A percentile compares a stretch with the other conserved stretches of the same genome.
phyloP scores from a whole-genome alignment of 1,140 invertebrate species.

The Heliothis subflexa region DNA sequence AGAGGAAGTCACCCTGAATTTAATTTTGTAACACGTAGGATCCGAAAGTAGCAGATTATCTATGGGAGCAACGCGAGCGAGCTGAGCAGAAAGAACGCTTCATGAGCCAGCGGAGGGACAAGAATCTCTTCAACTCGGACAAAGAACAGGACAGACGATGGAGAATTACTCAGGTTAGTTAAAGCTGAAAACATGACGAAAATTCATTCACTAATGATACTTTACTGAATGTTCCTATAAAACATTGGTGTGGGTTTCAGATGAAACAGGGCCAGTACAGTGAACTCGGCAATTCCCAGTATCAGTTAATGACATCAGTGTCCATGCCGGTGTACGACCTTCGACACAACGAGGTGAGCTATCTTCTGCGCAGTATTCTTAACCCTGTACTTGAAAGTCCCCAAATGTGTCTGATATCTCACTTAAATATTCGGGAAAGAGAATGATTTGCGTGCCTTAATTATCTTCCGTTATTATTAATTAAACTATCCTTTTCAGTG shows the following conservation, averaged over 20 bases:
- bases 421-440: constrained; percentile 56
- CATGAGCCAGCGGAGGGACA: constrained; percentile 87
- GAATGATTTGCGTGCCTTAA: constrained; percentile 47
- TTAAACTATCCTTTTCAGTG: constrained; percentile 12
- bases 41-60: constrained; percentile 95
- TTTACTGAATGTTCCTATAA: neutral
- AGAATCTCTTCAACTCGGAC: constrained; percentile 84
- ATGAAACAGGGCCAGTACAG: constrained; percentile 88
- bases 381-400: constrained; percentile 42
- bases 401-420: constrained; percentile 44
- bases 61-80: constrained; percentile 94
- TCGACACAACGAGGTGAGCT: constrained; percentile 91
- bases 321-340: constrained; percentile 96
- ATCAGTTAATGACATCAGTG: constrained; percentile 95
- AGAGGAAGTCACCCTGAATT: neutral
- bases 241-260: constrained; percentile 67
- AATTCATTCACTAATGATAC: too few species aligned
- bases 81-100: constrained; percentile 91
- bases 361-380: constrained; percentile 28
- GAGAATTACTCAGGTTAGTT: constrained; percentile 78
- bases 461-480: constrained; percentile 18
- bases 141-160: constrained; percentile 87
- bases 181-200: neutral
- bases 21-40: constrained; percentile 85
- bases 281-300: constrained; percentile 87